Evolutionary conservation across 2,888 invertebrate genomes (phyloP).

Genomic region (Liopterus haemorrhoidalis): DNA sequence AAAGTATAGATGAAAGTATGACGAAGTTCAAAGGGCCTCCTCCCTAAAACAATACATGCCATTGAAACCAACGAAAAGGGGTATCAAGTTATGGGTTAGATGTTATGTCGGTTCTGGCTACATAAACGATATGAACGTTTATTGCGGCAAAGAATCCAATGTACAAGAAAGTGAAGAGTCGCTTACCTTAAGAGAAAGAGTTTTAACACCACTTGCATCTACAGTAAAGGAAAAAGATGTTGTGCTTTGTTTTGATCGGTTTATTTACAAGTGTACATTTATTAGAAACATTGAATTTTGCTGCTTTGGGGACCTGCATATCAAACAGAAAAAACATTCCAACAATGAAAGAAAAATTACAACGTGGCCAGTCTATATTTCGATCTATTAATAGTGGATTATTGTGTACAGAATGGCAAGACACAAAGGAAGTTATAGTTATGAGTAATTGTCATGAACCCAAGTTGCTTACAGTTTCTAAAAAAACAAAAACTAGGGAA

Average conservation of each 20-base stretch:
- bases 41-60: constrained; percentile 31
- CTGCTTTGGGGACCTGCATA: not conserved
- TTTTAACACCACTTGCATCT: constrained; percentile 26
- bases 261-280: constrained; percentile 13
- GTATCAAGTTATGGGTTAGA: constrained; percentile 29
- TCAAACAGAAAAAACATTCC: constrained; percentile 17
- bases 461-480: constrained; percentile 12
- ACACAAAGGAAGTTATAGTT: constrained; percentile 20
- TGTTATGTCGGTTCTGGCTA: constrained; percentile 31
- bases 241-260: constrained; percentile 15
- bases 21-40: constrained; percentile 9
- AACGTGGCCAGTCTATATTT: constrained; percentile 16
- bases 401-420: constrained; percentile 16
- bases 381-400: constrained; percentile 10
- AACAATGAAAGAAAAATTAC: constrained; percentile 13
- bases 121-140: constrained; percentile 32
- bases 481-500: constrained; percentile 15
- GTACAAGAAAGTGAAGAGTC: constrained; percentile 28
- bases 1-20: constrained; percentile 5
- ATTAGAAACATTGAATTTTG: constrained; percentile 9
- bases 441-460: constrained; percentile 21
- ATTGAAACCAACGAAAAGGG: constrained; percentile 29
- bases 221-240: constrained; percentile 13
- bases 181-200: constrained; percentile 27
- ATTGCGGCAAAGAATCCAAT: constrained; percentile 31